Evolutionary conservation across 2,113 vertebrate species (phyloP).

Genomic region (Ciconia maguari): DNA sequence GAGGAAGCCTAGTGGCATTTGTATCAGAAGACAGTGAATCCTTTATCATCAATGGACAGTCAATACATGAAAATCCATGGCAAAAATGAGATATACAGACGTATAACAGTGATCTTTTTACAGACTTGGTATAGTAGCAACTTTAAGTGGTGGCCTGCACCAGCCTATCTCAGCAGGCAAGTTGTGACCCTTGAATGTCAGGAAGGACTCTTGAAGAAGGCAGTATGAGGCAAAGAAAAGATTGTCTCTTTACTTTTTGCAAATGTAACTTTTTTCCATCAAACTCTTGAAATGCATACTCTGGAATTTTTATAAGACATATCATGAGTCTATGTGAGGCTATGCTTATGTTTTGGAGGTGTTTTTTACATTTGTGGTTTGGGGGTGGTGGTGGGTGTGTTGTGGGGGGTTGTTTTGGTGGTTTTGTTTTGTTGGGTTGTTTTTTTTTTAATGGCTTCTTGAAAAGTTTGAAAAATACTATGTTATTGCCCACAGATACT

Average conservation of each 20-base stretch:
- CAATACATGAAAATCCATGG: background rate
- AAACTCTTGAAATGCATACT: background rate
- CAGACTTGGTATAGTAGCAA: background rate
- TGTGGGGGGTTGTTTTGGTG: too few relatives aligned
- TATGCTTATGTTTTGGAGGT: background rate
- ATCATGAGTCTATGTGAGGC: background rate
- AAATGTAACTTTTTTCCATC: background rate
- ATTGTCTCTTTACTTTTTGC: background rate
- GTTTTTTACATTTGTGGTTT: background rate
- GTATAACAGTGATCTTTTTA: background rate
- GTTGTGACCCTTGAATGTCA: background rate
- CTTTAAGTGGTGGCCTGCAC: background rate
- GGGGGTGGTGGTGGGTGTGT: too few relatives aligned
- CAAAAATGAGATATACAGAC: background rate
- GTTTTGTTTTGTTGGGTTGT: background rate
- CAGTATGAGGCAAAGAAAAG: background rate
- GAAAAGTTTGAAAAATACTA: background rate
- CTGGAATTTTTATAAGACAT: background rate
- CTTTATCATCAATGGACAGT: background rate
- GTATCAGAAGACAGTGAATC: background rate
- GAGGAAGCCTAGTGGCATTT: background rate
- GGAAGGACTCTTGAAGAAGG: background rate
- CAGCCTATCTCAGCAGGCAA: background rate
- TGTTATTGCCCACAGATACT: background rate
- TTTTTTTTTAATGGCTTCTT: background rate